Conservation (phyloP, 2,113 vertebrate genomes). For the Myrmecobius fasciatus region DNA sequence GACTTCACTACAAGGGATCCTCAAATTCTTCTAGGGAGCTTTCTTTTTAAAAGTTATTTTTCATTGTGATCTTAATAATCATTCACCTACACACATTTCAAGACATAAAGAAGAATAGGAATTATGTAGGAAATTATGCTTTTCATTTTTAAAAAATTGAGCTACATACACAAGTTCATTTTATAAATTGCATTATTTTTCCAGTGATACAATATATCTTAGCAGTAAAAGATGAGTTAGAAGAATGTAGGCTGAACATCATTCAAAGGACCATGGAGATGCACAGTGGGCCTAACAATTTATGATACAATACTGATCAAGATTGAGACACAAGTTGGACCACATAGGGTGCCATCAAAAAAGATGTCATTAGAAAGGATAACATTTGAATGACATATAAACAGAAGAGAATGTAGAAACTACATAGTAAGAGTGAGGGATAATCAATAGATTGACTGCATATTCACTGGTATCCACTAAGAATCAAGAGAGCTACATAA, state of each 20-base stretch:
- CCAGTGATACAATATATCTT: not conserved
- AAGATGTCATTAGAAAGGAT: not conserved
- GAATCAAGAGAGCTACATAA: not conserved
- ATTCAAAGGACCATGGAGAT: not conserved
- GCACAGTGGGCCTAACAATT: not conserved
- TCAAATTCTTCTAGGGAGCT: no score
- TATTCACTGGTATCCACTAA: not conserved
- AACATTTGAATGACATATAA: not conserved
- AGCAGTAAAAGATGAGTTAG: not conserved
- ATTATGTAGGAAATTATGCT: not conserved
- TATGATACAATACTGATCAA: not conserved
- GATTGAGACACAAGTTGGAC: not conserved
- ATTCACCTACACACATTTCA: not conserved
- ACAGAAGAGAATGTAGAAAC: not conserved
- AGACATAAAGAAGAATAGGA: not conserved
- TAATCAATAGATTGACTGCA: not conserved
- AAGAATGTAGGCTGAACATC: not conserved
- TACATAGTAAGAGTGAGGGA: not conserved
- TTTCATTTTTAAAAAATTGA: not conserved
- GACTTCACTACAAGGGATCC: no score
- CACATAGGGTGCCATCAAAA: not conserved
- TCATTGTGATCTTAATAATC: no score
- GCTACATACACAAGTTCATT: not conserved
- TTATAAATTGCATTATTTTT: not conserved
- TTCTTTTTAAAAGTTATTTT: no score